These are phyloP conservation scores for Parnassius mnemosyne DNA, from an alignment of 2,888 invertebrate genomes.

Conservation along the genomic window DNA sequence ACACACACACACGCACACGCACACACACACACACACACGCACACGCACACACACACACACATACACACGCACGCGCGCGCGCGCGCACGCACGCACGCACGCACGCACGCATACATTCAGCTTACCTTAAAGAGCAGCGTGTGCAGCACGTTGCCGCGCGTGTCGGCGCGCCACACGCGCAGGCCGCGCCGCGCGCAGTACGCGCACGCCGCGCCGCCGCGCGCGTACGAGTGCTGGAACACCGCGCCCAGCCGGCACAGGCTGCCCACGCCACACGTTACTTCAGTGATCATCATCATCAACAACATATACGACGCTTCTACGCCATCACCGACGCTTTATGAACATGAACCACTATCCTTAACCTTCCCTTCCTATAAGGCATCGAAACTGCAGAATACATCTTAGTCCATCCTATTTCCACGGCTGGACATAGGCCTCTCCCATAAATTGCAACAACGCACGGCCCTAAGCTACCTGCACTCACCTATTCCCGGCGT, in stretches of 20 bases:
- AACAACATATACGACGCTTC: too few species aligned
- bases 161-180: conserved; percentile 90
- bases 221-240: conserved; percentile 78
- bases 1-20: not conserved
- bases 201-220: conserved; percentile 85
- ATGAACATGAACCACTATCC: too few species aligned
- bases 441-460: too few species aligned
- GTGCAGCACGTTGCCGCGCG: conserved; percentile 88
- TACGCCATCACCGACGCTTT: too few species aligned
- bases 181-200: conserved; percentile 91
- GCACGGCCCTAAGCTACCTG: too few species aligned
- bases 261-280: conserved; percentile 37
- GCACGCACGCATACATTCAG: not conserved
- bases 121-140: conserved; percentile 91
- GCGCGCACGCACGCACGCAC: not conserved
- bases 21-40: not conserved
- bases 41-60: not conserved
- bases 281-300: not conserved
- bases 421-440: too few species aligned
- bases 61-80: not conserved
- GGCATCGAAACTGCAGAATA: too few species aligned
- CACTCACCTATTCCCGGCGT: too few species aligned
- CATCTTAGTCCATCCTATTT: too few species aligned
- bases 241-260: conserved; percentile 72
- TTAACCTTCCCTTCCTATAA: too few species aligned